A percentile compares a stretch with the other conserved stretches of the same genome.
Evolutionary conservation across 2,797 vertebrate species (phyloP).

Genomic region (Girardinus metallicus): DNA sequence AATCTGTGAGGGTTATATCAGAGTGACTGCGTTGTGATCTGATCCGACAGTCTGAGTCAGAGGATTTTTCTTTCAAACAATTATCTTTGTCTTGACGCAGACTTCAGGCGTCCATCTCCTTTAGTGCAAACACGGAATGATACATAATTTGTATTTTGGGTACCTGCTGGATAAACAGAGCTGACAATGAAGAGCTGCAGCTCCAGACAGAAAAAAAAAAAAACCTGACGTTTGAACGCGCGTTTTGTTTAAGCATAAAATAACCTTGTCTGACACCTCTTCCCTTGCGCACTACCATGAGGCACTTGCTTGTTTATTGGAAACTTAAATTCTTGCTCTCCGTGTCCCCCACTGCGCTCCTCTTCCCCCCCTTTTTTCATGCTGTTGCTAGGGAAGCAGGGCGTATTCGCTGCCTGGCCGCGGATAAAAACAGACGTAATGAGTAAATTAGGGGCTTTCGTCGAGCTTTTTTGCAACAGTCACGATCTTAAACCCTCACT

Average conservation of each 20-base stretch:
- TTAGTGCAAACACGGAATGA: constrained; percentile 46
- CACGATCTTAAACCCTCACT: neutral
- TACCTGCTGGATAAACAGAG: constrained; percentile 58
- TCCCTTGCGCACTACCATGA: constrained; percentile 37
- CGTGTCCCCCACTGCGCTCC: constrained; percentile 12
- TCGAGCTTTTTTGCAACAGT: constrained; percentile 19
- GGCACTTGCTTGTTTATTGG: constrained; percentile 53
- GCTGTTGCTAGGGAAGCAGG: constrained; percentile 82
- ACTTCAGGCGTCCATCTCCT: constrained; percentile 40
- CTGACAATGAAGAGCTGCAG: constrained; percentile 32
- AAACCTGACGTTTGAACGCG: neutral
- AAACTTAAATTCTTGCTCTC: constrained; percentile 55
- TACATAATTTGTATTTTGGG: constrained; percentile 70
- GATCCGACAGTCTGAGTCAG: constrained; percentile 38
- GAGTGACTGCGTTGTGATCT: constrained; percentile 28
- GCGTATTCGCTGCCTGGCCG: constrained; percentile 77
- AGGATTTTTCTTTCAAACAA: constrained; percentile 40
- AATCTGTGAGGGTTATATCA: neutral
- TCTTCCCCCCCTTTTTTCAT: constrained; percentile 48
- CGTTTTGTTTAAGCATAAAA: neutral
- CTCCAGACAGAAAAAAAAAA: neutral
- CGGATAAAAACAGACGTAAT: constrained; percentile 57
- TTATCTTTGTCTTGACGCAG: constrained; percentile 51
- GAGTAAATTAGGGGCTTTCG: constrained; percentile 37
- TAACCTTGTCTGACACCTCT: neutral